These are phyloP conservation scores for Hesperophylax magnus DNA, from an alignment of 1,140 invertebrate genomes.

Conservation along the genomic window DNA sequence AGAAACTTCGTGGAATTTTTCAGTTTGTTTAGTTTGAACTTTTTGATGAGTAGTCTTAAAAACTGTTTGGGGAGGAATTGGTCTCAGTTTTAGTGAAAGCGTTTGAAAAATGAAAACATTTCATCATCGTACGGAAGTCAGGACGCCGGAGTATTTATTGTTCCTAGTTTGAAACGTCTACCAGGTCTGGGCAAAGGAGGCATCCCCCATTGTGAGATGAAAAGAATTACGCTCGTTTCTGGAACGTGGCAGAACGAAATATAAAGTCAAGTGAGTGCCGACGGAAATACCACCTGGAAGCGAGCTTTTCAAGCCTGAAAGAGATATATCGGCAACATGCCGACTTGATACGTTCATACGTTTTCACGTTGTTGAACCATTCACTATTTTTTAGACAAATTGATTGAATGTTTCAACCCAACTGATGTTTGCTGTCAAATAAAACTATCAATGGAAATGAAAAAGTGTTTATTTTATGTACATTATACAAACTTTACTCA, in stretches of 20 bases:
- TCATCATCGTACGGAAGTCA: constrained; percentile 49
- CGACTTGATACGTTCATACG: background rate
- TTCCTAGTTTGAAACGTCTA: constrained; percentile 36
- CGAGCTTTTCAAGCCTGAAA: background rate
- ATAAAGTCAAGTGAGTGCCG: constrained; percentile 1
- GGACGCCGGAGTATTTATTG: constrained; percentile 43
- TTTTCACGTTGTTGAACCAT: background rate
- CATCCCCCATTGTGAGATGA: constrained; percentile 8
- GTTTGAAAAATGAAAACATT: constrained; percentile 53
- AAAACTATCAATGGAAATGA: background rate
- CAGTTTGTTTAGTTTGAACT: no score
- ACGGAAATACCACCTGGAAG: background rate
- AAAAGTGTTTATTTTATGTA: background rate
- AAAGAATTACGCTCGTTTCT: constrained; percentile 31
- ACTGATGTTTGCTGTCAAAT: no score
- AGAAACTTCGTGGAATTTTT: no score
- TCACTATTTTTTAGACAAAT: background rate
- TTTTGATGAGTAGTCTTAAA: no score
- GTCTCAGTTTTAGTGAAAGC: constrained; percentile 40
- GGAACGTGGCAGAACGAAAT: background rate
- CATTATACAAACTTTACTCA: no score
- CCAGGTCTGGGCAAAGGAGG: background rate
- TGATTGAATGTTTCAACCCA: background rate
- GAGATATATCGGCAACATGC: constrained; percentile 1
- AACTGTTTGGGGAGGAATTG: no score